A percentile compares a stretch with the other conserved stretches of the same genome.
Evolutionary conservation across 2,888 invertebrate species (phyloP).

Genomic region (Deroplatys truncata): DNA sequence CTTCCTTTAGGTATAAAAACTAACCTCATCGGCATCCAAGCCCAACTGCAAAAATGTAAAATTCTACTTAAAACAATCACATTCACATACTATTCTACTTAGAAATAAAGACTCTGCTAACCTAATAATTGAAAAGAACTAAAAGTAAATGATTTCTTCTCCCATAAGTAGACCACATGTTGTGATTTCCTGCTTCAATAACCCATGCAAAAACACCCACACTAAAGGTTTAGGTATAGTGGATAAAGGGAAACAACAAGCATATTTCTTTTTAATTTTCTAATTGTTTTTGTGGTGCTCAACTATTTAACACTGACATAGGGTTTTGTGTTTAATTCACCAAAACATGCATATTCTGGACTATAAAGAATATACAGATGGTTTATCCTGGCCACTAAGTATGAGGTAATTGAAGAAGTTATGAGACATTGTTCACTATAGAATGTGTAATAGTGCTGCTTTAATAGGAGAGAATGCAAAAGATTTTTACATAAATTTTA

Average conservation of each 20-base stretch:
- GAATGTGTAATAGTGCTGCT: no score
- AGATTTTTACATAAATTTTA: no score
- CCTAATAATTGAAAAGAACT: background rate
- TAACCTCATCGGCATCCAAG: constrained; percentile 89
- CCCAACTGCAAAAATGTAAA: constrained; percentile 64
- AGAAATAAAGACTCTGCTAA: background rate
- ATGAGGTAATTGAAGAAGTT: background rate
- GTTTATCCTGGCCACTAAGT: background rate
- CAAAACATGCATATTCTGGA: background rate
- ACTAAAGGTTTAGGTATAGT: background rate
- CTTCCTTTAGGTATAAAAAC: constrained; percentile 36
- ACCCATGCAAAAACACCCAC: background rate
- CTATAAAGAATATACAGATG: background rate
- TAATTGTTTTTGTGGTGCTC: background rate
- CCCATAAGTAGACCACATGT: background rate
- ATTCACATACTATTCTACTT: constrained; percentile 8
- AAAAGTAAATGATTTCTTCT: background rate
- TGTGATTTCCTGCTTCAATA: background rate
- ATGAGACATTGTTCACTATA: no score
- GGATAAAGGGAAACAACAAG: background rate
- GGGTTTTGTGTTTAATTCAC: background rate
- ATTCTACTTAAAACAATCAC: constrained; percentile 24
- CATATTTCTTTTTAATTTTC: background rate
- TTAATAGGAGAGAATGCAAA: no score
- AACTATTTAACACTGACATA: background rate